Base-by-base conservation (phyloP, 2,113 vertebrate genomes). In the Muntiacus reevesi region DNA sequence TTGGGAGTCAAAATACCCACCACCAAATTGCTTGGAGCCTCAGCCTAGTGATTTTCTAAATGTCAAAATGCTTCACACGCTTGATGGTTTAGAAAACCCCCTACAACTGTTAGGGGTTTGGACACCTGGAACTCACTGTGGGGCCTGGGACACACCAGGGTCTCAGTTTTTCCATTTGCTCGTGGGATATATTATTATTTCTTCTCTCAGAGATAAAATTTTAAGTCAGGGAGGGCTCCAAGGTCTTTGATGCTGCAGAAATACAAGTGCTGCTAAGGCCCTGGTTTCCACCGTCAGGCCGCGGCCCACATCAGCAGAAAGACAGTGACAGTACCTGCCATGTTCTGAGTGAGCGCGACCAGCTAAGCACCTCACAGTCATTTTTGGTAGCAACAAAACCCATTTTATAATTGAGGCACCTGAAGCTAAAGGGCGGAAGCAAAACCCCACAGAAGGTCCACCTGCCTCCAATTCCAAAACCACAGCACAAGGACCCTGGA, bases 151-250 rank as follows among this genome's bases (percentile, higher is more conserved):
- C 74, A 57, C n/a, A 81, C 33, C 36, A n/a, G 15, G 74, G 23
- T 6, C 93, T 43, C 82, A 12, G 81, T 47, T 79, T 87, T 88
- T 52, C 86, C 71, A 87, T 76, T 74, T 81, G 57, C 55, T 45
- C 43, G 28, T 16, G 36, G 78, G 28, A 13, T 13, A 10, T 79
- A 82, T 52, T 89, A 76, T 36, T 62, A 40, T 60, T 91, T 85
- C 97, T 78, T 27, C 87, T 76, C 78, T 52, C 62, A 43, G 79
- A 55, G 83, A 57, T n/a, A 57, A 89, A 82, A 74, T 30, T 45
- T 28, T 7, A 89, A 64, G 86, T n/a, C 47, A 5, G 43, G 54
- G 25, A 59, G 62, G 89, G 40, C 12, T 74, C 40, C 64, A 30
- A 28, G 40, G 87, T 33, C 97, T 95, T 79, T 59, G 62, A 93